Evolutionary conservation across 92 coral and sea anemone species (phyloP).

Genomic region (Anthopleura xanthogrammica): DNA sequence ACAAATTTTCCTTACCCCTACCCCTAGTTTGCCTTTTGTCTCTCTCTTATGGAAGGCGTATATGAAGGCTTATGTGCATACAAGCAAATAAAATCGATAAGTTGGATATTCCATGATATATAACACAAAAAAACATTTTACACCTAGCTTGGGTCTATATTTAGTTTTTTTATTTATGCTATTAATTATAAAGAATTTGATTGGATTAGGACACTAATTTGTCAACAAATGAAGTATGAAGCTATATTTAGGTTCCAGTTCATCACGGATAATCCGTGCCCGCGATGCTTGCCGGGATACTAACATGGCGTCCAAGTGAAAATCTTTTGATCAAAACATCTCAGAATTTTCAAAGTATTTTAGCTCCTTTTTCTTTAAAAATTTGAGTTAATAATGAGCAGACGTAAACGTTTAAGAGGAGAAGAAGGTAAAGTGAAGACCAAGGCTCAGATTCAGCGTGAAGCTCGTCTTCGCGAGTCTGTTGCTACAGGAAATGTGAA

Average conservation of each 20-base stretch:
- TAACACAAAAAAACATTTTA: too few species aligned
- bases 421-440: constrained; percentile 34
- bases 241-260: constrained; percentile 8
- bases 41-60: too few species aligned
- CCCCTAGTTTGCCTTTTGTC: too few species aligned
- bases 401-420: constrained; percentile 53
- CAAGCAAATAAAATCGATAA: too few species aligned
- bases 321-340: constrained; percentile 23
- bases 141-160: too few species aligned
- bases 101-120: too few species aligned
- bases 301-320: constrained; percentile 40
- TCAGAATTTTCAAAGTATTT: constrained; percentile 9
- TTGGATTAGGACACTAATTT: neutral
- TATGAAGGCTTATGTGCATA: too few species aligned
- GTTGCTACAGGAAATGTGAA: constrained; percentile 84
- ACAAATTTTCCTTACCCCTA: too few species aligned
- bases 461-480: constrained; percentile 65
- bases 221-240: neutral
- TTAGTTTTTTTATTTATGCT: too few species aligned
- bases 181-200: neutral
- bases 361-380: neutral
- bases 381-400: constrained; percentile 38
- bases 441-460: constrained; percentile 48
- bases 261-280: constrained; percentile 3
- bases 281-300: constrained; percentile 35